Evolutionary conservation across 2,797 vertebrate species (phyloP).

Genomic region (Phataginus tricuspis): DNA sequence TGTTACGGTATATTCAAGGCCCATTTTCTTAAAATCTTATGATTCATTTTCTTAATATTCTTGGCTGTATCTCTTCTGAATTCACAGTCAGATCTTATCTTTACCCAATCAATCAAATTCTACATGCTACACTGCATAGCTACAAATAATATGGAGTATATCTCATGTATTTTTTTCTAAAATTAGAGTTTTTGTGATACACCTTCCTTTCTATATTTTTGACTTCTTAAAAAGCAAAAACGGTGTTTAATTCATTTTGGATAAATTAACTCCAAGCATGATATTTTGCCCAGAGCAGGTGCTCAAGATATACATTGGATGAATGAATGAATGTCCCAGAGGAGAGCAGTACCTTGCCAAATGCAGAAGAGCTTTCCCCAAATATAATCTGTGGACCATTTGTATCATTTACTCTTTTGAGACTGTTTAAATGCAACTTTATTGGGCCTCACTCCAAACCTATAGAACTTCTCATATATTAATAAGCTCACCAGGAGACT

Average conservation of each 20-base stretch:
- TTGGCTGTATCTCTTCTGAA: neutral
- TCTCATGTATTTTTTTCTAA: neutral
- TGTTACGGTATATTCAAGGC: neutral
- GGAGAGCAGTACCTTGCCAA: neutral
- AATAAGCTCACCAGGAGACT: neutral
- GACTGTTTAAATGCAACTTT: neutral
- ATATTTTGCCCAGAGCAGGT: neutral
- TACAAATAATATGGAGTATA: neutral
- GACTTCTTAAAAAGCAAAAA: neutral
- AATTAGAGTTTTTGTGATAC: neutral
- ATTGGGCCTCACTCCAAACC: neutral
- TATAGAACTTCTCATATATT: neutral
- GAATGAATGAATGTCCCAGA: neutral
- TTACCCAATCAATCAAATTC: neutral
- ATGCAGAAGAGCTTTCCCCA: neutral
- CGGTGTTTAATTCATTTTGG: neutral
- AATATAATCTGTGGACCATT: neutral
- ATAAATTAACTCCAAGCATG: neutral
- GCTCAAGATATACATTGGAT: neutral
- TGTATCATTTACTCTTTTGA: neutral
- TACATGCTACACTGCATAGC: neutral
- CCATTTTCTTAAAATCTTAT: neutral
- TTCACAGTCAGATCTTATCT: neutral
- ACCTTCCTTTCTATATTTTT: neutral
- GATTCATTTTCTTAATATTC: slow-evolving; percentile 11